phyloP scores from a whole-genome alignment of 2,888 invertebrate genomes.

The Thysanoteuthis rhombus region DNA sequence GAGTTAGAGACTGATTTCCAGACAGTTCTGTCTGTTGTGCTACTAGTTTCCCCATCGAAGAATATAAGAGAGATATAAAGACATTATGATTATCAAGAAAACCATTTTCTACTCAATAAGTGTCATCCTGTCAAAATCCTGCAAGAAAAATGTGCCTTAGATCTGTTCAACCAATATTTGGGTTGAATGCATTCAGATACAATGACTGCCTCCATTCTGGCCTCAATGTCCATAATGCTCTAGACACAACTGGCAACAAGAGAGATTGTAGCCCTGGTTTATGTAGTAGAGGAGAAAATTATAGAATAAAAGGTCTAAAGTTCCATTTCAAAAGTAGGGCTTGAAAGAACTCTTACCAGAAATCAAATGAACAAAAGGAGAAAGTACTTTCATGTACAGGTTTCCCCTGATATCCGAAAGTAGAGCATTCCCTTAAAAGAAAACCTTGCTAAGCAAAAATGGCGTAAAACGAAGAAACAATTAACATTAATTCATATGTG shows the following conservation, averaged over 20 bases:
- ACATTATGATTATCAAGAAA: not conserved
- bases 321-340: not conserved
- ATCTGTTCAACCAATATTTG: conserved; percentile 12
- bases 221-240: not conserved
- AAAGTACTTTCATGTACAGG: not conserved
- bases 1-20: not conserved
- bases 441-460: too few species aligned
- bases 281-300: not conserved
- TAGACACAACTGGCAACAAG: not conserved
- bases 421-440: too few species aligned
- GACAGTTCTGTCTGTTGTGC: not conserved
- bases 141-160: not conserved
- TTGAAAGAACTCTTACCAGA: not conserved
- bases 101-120: conserved; percentile 12
- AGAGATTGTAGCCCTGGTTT: not conserved
- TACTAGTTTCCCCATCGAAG: not conserved
- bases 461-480: too few species aligned
- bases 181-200: not conserved
- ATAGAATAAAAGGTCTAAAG: not conserved
- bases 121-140: not conserved
- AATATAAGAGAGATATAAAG: not conserved
- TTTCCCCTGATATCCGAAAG: too few species aligned
- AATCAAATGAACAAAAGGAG: not conserved
- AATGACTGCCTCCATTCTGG: not conserved
- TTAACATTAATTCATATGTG: too few species aligned